Percentiles rank a stretch among this genome's conserved stretches.
Conservation (phyloP, 2,888 invertebrate species). For the Iphiclides podalirius region DNA sequence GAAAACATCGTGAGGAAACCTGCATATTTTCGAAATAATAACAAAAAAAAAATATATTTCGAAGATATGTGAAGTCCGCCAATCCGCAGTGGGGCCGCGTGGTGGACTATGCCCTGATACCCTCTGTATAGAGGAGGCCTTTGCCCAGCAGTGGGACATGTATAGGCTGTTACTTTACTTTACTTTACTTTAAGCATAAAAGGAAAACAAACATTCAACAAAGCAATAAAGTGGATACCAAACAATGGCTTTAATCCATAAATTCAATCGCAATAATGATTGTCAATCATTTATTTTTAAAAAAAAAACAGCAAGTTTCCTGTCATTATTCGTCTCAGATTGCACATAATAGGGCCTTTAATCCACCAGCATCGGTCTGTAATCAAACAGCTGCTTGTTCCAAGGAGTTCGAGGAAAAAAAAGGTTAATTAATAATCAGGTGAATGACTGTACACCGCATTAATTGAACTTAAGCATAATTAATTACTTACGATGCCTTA, state of each 20-base stretch:
- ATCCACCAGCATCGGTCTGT: slow-evolving; percentile 3
- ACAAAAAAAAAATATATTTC: no score
- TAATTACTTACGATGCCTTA: slow-evolving; percentile 35
- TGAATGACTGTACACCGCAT: slow-evolving; percentile 30
- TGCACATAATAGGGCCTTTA: slow-evolving; percentile 17
- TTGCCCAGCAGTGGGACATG: no score
- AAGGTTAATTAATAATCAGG: slow-evolving; percentile 35
- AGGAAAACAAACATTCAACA: neutral
- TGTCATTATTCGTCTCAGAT: slow-evolving; percentile 13
- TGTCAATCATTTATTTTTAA: neutral
- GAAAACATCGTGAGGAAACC: no score
- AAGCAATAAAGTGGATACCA: slow-evolving; percentile 3
- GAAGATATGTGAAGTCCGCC: no score
- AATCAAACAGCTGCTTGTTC: slow-evolving; percentile 27
- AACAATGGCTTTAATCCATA: slow-evolving; percentile 5
- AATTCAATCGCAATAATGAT: neutral
- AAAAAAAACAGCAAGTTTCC: slow-evolving; percentile 7
- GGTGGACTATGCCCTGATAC: no score
- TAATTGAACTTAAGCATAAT: slow-evolving; percentile 25
- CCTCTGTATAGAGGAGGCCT: no score
- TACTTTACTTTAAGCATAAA: no score
- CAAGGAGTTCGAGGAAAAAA: slow-evolving; percentile 38
- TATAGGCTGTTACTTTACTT: no score
- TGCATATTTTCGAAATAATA: no score
- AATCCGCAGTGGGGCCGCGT: no score